Base-by-base conservation (phyloP, 2,888 invertebrate genomes). In the Chironomus riparius region DNA sequence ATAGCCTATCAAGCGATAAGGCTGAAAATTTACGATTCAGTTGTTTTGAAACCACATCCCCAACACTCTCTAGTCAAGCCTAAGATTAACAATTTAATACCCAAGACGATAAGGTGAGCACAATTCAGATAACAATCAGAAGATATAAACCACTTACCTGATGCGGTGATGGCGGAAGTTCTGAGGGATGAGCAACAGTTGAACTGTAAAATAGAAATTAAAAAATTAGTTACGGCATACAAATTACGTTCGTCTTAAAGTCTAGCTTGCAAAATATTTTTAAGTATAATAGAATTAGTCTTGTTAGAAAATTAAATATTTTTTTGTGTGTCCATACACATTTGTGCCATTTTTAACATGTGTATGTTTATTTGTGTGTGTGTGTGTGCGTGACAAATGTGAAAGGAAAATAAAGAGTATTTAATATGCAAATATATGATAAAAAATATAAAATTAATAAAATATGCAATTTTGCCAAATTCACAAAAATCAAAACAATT, bases 111-210 rank as follows among this genome's bases (percentile, higher is more conserved):
- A 10, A 38, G 38, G 38, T 38, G 38, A 10, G 38, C 38, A 38
- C 7, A 38, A 38, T 38, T 38, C 38, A 38, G 38, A 38, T 10
- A 38, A 38, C 38, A 38, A 38, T 38, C 10, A n/a, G 2, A 2
- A 38, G 10, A 38, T 38, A 5, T 28, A 10, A 10, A 38, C 38
- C 38, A 38, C 15, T 89, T 96, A 94, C 98, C 98, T 96, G 94
- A 86, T 97, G 97, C 80, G 98, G 98, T 82, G 97, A 97, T 62
- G 98, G 98, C 82, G 98, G 98, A 86, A 98, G 88, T 88, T 98
- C 98, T 79, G 96, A 96, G 78, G 97, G 95, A 86, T 98, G 97
- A 80, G 98, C 98, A 84, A 98, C 94, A 81, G 95, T 92, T 82
- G 97, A 95, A 89, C 98, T 98, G 91, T 79, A 91, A 90, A 76